Conservation (phyloP, 2,888 invertebrate species). For the Sicus ferrugineus region DNA sequence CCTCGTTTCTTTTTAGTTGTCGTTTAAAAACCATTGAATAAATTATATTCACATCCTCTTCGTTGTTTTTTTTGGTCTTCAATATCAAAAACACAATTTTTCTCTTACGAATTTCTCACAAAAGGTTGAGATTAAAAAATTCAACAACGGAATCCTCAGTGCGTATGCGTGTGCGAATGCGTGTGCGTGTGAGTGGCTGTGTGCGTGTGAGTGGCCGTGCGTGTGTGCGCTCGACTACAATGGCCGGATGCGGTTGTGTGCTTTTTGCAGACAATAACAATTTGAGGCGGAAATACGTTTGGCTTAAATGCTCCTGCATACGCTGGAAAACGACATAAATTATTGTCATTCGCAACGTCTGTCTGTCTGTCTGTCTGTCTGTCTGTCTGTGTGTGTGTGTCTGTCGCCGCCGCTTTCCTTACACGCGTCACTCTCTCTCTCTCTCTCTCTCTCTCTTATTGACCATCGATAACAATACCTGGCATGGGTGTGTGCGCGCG, state of each 20-base stretch:
- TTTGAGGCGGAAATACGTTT: constrained; percentile 22
- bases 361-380: constrained; percentile 5
- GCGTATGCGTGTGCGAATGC: too few relatives aligned
- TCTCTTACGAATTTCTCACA: too few relatives aligned
- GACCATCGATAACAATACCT: too few relatives aligned
- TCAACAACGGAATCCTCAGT: too few relatives aligned
- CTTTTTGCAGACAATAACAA: neutral
- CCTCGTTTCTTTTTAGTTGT: too few relatives aligned
- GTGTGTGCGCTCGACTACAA: neutral
- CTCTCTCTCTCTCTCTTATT: neutral
- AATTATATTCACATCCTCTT: too few relatives aligned
- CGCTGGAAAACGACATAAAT: constrained; percentile 13
- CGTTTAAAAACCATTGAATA: too few relatives aligned
- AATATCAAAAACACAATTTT: too few relatives aligned
- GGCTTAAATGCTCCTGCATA: constrained; percentile 6
- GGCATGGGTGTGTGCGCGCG: too few relatives aligned
- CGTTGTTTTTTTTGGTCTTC: too few relatives aligned
- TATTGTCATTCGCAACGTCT: constrained; percentile 3
- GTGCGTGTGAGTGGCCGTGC: neutral
- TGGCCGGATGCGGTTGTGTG: constrained; percentile 13
- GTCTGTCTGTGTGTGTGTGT: neutral
- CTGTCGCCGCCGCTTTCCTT: neutral
- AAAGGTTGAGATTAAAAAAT: too few relatives aligned
- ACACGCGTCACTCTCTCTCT: neutral
- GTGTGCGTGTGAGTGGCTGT: too few relatives aligned